Evolutionary conservation across 2,113 vertebrate genomes (phyloP).

Genomic region (Tympanuchus pallidicinctus): DNA sequence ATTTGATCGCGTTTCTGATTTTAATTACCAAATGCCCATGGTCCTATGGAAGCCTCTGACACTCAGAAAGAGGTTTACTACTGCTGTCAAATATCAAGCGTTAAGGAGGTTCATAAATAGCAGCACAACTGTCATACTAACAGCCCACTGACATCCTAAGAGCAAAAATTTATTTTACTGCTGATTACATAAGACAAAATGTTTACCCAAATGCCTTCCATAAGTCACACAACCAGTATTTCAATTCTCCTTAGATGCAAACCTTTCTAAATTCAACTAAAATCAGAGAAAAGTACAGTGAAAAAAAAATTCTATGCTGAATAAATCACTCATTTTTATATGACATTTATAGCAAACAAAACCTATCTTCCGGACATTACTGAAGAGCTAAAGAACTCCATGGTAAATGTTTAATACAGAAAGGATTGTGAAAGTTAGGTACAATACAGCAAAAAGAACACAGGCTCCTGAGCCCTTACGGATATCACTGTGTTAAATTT

Average conservation of each 20-base stretch:
- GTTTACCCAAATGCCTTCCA: background rate
- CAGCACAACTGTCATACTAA: background rate
- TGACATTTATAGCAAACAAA: background rate
- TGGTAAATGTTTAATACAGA: background rate
- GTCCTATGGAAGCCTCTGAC: background rate
- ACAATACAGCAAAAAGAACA: background rate
- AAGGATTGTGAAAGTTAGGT: background rate
- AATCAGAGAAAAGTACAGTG: background rate
- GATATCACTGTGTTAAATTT: background rate
- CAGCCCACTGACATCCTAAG: background rate
- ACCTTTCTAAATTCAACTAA: background rate
- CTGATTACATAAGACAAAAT: background rate
- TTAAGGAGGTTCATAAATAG: background rate
- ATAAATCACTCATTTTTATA: background rate
- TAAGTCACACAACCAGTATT: background rate
- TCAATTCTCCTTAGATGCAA: background rate
- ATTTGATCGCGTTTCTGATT: background rate
- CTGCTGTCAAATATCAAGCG: background rate
- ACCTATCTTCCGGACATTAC: background rate
- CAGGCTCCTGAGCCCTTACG: background rate
- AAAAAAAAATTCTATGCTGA: background rate
- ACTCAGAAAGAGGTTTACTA: background rate
- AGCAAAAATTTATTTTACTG: background rate
- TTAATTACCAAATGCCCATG: background rate
- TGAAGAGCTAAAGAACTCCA: background rate